phyloP scores from a whole-genome alignment of 2,888 invertebrate species.

The Entomobrya proxima region DNA sequence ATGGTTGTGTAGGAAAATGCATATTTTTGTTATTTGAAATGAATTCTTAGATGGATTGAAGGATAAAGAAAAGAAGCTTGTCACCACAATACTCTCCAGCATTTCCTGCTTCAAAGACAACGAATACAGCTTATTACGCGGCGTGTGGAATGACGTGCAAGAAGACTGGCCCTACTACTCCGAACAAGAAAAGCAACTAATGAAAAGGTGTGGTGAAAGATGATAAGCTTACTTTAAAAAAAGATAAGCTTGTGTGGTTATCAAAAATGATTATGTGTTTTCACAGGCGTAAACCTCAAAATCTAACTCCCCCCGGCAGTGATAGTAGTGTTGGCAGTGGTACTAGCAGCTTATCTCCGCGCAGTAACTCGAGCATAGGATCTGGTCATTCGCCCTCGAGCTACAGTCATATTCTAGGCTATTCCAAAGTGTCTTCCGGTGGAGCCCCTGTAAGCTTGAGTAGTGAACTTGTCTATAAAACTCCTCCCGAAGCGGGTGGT shows the following conservation, averaged over 20 bases:
- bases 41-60: slow-evolving; percentile 94
- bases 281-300: slow-evolving; percentile 90
- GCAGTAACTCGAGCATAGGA: slow-evolving; percentile 88
- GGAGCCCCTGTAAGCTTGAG: slow-evolving; percentile 47
- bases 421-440: slow-evolving; percentile 77
- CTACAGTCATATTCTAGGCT: slow-evolving; percentile 79
- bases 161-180: slow-evolving; percentile 96
- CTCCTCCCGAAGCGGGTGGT: slow-evolving; percentile 37
- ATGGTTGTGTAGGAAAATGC: no score
- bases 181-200: slow-evolving; percentile 90
- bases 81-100: slow-evolving; percentile 87
- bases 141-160: slow-evolving; percentile 94
- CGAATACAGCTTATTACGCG: slow-evolving; percentile 90
- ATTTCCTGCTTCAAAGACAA: slow-evolving; percentile 91
- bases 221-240: background rate
- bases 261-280: slow-evolving; percentile 19
- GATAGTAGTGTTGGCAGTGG: slow-evolving; percentile 79
- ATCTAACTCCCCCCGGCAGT: slow-evolving; percentile 91
- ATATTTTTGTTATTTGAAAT: slow-evolving; percentile 76
- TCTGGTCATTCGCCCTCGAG: slow-evolving; percentile 78
- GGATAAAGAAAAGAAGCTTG: slow-evolving; percentile 87
- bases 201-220: slow-evolving; percentile 85
- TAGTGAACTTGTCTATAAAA: slow-evolving; percentile 62
- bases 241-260: background rate
- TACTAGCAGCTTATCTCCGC: slow-evolving; percentile 81